Evolutionary conservation across 2,888 invertebrate species (phyloP), one percentile per base, ranked within the genome.

Genomic region (Rugalucina vietnamica): DNA sequence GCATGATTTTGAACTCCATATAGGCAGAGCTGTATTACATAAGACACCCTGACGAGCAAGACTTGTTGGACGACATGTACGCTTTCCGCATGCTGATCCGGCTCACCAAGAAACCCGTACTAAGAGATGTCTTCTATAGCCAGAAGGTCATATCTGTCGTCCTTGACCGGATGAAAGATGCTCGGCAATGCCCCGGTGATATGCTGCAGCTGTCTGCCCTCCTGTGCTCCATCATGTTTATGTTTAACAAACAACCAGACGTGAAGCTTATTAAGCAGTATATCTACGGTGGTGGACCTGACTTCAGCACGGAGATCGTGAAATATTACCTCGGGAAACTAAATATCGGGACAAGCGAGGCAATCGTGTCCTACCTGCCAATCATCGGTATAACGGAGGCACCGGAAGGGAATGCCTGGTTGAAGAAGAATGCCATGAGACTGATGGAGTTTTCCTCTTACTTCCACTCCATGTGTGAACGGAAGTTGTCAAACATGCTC

Each of bases 201-300:
- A 81, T 87, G 27, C 76, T 85, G 8, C 69, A 76, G 10, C 78
- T 85, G 14, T 88, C 89, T 27, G 36, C 79, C 37, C 81, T 91
- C 37, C 77, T 90, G 21, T 81, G 87, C 36, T 75, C 80, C n/a
- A 82, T 89, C 34, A 91, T 92, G 88, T 88, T 85, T 78, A 82
- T 87, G 34, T 84, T 85, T 39, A 81, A 84, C 32, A 80, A 85
- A 18, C 32, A 76, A 21, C 76, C 89, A 0, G 91, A 92, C 69
- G 87, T 87, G 27, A 83, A 88, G 37, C 91, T 92, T 72, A 88
- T 89, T 29, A 79, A 85, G 69, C 92, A 92, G 74, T 93, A 90
- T 76, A 76, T 91, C 1, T 37, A 82, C n/a, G 85, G 87, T 65
- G 85, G 84, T 57, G 92, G 91, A 8, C 91, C 90, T 24, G 91